Conservation (phyloP, 2,888 invertebrate species). For the Myopa testacea region DNA sequence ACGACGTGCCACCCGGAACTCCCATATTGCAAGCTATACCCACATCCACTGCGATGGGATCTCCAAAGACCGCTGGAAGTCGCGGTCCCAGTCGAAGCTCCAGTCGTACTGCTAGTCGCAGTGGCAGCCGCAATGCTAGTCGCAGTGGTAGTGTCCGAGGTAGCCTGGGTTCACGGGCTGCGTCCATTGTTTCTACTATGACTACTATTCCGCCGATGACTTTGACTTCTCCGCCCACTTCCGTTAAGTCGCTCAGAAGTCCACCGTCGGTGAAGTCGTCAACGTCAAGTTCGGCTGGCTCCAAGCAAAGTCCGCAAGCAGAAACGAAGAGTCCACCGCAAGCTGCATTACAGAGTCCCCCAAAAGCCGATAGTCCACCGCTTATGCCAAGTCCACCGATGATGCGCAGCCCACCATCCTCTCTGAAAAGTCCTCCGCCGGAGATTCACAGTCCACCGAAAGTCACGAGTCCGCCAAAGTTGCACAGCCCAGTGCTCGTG, state of each 20-base stretch:
- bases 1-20: constrained; percentile 49
- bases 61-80: constrained; percentile 48
- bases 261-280: constrained; percentile 54
- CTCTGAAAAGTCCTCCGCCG: constrained; percentile 56
- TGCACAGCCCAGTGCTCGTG: constrained; percentile 60
- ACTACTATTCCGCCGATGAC: constrained; percentile 39
- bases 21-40: constrained; percentile 57
- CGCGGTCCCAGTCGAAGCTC: constrained; percentile 57
- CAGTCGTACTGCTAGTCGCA: constrained; percentile 56
- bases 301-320: constrained; percentile 44
- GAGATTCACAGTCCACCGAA: constrained; percentile 62
- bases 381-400: constrained; percentile 62
- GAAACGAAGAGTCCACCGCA: constrained; percentile 36
- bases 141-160: constrained; percentile 54
- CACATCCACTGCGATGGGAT: constrained; percentile 48
- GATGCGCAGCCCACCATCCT: constrained; percentile 61
- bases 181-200: constrained; percentile 49
- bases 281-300: constrained; percentile 42
- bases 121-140: constrained; percentile 50
- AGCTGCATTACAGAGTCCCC: constrained; percentile 56
- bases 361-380: constrained; percentile 59
- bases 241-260: constrained; percentile 56
- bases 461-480: constrained; percentile 60
- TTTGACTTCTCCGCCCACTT: constrained; percentile 57
- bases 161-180: constrained; percentile 54